Conservation (phyloP, 2,113 vertebrate species). For the Sigmodon hispidus region DNA sequence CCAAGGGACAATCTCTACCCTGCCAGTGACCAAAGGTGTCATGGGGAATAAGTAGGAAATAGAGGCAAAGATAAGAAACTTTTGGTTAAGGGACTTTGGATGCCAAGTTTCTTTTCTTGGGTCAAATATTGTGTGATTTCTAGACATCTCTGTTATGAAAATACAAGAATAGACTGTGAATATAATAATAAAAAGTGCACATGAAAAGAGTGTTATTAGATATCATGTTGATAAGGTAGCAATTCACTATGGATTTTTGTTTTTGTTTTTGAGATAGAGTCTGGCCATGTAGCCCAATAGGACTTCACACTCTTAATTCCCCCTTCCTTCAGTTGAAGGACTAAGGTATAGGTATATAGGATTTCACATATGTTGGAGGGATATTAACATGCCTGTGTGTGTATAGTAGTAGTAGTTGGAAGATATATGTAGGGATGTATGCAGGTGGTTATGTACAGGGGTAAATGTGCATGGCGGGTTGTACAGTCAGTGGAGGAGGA, state of each 20-base stretch:
- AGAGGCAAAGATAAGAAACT: neutral
- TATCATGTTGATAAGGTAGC: neutral
- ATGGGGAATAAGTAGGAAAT: neutral
- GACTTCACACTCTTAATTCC: neutral
- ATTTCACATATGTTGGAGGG: neutral
- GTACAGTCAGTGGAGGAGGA: neutral
- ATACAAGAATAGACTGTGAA: neutral
- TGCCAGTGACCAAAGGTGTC: neutral
- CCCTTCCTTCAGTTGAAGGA: neutral
- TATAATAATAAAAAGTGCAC: neutral
- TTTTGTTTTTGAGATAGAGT: neutral
- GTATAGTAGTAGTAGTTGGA: neutral
- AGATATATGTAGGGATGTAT: neutral
- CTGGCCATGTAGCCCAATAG: neutral
- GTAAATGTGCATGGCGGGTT: neutral
- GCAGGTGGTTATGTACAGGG: too few species aligned
- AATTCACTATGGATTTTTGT: neutral
- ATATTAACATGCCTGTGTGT: neutral
- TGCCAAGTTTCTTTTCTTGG: neutral
- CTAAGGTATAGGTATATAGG: neutral
- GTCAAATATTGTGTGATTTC: neutral
- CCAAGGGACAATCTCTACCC: neutral
- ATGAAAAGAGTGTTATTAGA: neutral
- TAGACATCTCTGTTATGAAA: neutral
- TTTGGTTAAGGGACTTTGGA: neutral